Base-by-base conservation (phyloP, 2,797 vertebrate species). In the Danio jaintianensis region DNA sequence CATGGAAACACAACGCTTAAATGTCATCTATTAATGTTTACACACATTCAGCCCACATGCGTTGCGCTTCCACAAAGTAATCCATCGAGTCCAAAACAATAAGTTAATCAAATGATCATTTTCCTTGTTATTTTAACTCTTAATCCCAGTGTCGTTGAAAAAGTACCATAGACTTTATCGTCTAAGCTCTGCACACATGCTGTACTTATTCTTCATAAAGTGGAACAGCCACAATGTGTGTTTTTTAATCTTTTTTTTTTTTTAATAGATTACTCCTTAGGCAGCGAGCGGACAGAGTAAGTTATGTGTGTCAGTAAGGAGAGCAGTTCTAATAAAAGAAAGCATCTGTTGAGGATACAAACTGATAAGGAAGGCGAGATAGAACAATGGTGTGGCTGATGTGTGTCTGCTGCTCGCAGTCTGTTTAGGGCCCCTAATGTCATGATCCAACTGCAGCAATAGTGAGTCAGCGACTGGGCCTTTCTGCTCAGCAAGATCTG, bases 401-500 rank as follows among this genome's bases (percentile, higher is more conserved):
- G 75, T 76, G 70, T 80, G 80, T 80, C 73, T 80, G 78, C 43
- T 22, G 16, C 43, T 67, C 38, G 29, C 43, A 72, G 42, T 80
- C 79, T 75, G 75, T 70, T 43, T 55, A 6, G 52, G 36, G 67
- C 80, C 62, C 67, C 78, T 56, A 76, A 59, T 81, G 48, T 59
- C 66, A 80, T 22, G 47, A 29, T 78, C 29, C 67, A 87, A 89
- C 2, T 50, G 61, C 61, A 62, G 20, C 86, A 82, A 75, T 74
- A 79, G 88, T 89, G 86, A 92, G 82, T 91, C 91, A 92, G 75
- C 36, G 85, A 69, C 88, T 87, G 86, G 79, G 86, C 86, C 85
- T 87, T 79, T 83, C 85, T 86, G 86, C 84, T 90, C 86, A 85
- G 78, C 84, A 72, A n/a, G 80, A 74, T 55, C 71, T 56, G 66